Conservation (phyloP, 2,797 vertebrate species). For the Microtus californicus region DNA sequence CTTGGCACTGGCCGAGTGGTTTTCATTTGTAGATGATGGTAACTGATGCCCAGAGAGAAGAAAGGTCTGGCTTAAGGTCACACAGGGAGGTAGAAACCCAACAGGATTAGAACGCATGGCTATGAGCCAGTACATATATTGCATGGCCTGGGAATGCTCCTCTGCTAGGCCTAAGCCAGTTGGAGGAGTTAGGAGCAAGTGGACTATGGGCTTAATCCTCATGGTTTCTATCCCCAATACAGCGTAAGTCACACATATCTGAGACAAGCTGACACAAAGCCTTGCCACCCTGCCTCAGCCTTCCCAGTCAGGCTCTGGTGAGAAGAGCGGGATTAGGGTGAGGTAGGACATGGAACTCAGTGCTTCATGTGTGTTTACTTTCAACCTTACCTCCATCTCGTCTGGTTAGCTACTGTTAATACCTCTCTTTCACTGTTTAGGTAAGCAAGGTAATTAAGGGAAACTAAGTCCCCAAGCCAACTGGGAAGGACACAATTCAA, state of each 20-base stretch:
- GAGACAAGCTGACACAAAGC: not conserved
- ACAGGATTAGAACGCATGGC: not conserved
- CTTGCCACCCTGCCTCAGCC: rapidly evolving
- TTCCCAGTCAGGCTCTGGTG: too few relatives aligned
- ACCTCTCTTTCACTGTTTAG: not conserved
- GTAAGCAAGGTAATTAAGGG: not conserved
- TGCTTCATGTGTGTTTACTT: not conserved
- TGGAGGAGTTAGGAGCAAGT: not conserved
- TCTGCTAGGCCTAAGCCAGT: not conserved
- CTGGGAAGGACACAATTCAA: not conserved
- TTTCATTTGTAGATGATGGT: not conserved
- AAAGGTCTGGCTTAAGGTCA: not conserved
- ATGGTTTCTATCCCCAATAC: not conserved
- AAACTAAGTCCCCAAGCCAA: not conserved
- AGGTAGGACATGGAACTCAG: too few relatives aligned
- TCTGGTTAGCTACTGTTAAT: not conserved
- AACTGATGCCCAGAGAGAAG: not conserved
- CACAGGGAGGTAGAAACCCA: not conserved
- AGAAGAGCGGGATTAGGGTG: not conserved
- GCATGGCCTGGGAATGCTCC: not conserved
- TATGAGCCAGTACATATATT: not conserved
- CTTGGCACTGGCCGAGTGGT: not conserved
- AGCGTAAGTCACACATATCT: not conserved
- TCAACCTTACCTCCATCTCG: not conserved
- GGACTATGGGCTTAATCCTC: not conserved